phyloP scores from a whole-genome alignment of 2,797 vertebrate genomes.

The Argyrosomus regius region DNA sequence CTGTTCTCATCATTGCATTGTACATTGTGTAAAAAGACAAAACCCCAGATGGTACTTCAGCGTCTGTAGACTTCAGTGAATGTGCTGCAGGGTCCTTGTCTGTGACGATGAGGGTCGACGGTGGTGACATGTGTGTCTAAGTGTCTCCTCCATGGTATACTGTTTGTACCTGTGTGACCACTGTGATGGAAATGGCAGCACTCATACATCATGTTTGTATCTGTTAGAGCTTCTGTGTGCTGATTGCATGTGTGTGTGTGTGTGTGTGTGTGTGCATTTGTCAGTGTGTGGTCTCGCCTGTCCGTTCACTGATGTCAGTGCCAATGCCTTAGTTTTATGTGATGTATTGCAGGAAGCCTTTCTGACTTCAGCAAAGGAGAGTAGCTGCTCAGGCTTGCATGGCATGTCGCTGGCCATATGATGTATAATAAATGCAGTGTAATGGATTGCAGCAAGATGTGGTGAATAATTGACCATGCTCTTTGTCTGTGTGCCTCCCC shows the following conservation, averaged over 20 bases:
- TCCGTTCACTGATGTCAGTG: slow-evolving; percentile 38
- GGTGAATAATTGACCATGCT: slow-evolving; percentile 85
- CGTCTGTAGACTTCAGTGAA: not conserved
- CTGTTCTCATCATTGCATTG: not conserved
- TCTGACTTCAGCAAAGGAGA: slow-evolving; percentile 38
- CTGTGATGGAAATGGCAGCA: slow-evolving; percentile 43
- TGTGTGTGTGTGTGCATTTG: slow-evolving; percentile 4
- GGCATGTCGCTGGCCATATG: slow-evolving; percentile 69
- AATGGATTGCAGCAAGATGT: slow-evolving; percentile 83
- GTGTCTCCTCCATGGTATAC: not conserved
- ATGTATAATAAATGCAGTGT: slow-evolving; percentile 85
- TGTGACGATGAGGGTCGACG: slow-evolving; percentile 6
- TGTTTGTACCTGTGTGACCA: slow-evolving; percentile 23
- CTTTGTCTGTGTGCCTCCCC: slow-evolving; percentile 73
- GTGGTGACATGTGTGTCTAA: not conserved
- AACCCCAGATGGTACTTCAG: not conserved
- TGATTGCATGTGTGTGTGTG: slow-evolving; percentile 12
- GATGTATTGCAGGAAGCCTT: slow-evolving; percentile 59
- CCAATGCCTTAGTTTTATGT: slow-evolving; percentile 44
- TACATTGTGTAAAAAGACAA: slow-evolving; percentile 4
- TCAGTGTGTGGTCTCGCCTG: slow-evolving; percentile 11
- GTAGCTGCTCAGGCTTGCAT: slow-evolving; percentile 62
- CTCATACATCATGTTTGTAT: slow-evolving; percentile 50
- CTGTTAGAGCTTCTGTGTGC: slow-evolving; percentile 5
- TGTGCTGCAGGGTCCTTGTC: slow-evolving; percentile 7